Evolutionary conservation across 1,140 invertebrate species (phyloP).

Genomic region (Bactericera cockerelli): DNA sequence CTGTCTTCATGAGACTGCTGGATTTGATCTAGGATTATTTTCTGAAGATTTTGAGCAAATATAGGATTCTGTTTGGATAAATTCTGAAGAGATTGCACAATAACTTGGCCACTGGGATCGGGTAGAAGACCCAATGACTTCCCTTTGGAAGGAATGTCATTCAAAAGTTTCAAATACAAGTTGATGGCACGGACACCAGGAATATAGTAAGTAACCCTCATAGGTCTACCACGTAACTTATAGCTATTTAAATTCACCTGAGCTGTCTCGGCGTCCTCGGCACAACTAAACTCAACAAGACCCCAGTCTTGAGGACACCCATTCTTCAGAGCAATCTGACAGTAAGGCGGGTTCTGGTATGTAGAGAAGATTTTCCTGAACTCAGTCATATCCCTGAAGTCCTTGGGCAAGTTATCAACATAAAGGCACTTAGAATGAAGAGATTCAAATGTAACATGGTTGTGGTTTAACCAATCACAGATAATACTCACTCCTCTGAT

Average conservation of each 20-base stretch:
- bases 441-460: conserved; percentile 33
- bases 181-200: conserved; percentile 39
- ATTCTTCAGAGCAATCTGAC: conserved; percentile 41
- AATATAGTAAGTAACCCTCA: conserved; percentile 39
- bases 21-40: conserved; percentile 28
- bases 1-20: conserved; percentile 17
- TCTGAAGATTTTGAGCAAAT: conserved; percentile 36
- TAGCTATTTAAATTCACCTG: conserved; percentile 30
- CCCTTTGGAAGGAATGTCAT: conserved; percentile 29
- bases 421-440: conserved; percentile 39
- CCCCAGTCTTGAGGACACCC: conserved; percentile 39
- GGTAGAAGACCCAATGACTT: conserved; percentile 31
- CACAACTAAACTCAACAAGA: conserved; percentile 36
- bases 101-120: conserved; percentile 32
- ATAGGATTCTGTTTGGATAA: conserved; percentile 36
- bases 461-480: conserved; percentile 38
- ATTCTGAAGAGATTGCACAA: conserved; percentile 33
- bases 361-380: conserved; percentile 37
- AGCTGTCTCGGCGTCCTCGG: conserved; percentile 36
- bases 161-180: conserved; percentile 36
- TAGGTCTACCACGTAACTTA: conserved; percentile 30
- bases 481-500: conserved; percentile 30
- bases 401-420: conserved; percentile 35
- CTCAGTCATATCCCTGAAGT: conserved; percentile 37
- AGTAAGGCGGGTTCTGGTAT: conserved; percentile 38